Evolutionary conservation across 2,888 invertebrate species (phyloP).

Genomic region (Aspidiotus destructor): DNA sequence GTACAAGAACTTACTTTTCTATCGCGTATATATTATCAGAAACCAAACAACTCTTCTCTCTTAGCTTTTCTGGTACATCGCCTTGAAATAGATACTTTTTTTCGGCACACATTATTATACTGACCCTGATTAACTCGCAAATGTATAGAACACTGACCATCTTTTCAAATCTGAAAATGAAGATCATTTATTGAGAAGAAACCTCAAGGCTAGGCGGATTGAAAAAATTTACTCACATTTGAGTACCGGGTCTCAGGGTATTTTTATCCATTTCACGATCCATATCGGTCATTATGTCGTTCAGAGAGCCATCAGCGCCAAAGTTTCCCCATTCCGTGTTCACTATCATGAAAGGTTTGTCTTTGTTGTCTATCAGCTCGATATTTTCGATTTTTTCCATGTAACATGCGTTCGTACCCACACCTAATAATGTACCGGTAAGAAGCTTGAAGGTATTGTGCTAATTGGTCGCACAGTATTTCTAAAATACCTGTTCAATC

Average conservation of each 20-base stretch:
- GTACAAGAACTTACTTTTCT: conserved; percentile 54
- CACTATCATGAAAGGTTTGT: conserved; percentile 51
- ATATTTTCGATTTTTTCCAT: conserved; percentile 49
- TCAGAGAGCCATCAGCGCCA: conserved; percentile 69
- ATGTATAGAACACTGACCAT: conserved; percentile 99
- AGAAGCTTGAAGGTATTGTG: too few relatives aligned
- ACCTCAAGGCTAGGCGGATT: background rate
- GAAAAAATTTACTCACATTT: conserved; percentile 9
- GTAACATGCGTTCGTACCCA: conserved; percentile 73
- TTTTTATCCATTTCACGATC: conserved; percentile 43
- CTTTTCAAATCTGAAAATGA: conserved; percentile 58
- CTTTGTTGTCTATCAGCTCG: conserved; percentile 12
- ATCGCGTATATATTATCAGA: conserved; percentile 98
- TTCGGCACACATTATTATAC: conserved; percentile 69
- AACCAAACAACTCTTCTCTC: conserved; percentile 73
- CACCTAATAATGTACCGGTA: conserved; percentile 41
- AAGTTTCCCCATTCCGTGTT: conserved; percentile 78
- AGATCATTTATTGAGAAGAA: background rate
- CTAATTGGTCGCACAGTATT: too few relatives aligned
- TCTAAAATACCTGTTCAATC: too few relatives aligned
- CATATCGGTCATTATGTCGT: conserved; percentile 63
- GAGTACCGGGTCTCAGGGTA: conserved; percentile 13
- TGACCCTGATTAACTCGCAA: conserved; percentile 89
- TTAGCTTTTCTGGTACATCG: conserved; percentile 65
- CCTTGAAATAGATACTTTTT: conserved; percentile 75